These are phyloP conservation scores for Oreohelix idahoensis DNA, from an alignment of 1,140 invertebrate genomes.

Conservation along the genomic window DNA sequence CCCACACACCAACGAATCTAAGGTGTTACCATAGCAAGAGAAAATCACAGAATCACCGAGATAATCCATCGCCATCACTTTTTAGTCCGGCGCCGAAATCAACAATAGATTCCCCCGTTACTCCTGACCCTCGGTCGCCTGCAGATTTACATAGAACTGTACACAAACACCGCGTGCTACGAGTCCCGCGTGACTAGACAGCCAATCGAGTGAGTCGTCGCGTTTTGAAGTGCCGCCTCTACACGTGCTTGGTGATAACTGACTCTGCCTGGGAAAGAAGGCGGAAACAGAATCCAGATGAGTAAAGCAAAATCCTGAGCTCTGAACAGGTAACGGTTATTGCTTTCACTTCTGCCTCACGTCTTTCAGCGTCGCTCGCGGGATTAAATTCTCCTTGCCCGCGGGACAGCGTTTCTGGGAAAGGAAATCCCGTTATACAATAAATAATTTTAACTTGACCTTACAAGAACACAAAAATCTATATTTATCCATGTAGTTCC, in stretches of 20 bases:
- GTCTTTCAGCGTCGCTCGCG: too few relatives aligned
- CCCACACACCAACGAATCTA: not conserved
- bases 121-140: not conserved
- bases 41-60: not conserved
- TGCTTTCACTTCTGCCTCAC: too few relatives aligned
- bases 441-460: too few relatives aligned
- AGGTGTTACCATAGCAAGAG: not conserved
- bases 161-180: constrained; percentile 29
- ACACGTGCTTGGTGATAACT: not conserved
- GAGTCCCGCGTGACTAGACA: not conserved
- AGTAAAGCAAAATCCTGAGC: not conserved
- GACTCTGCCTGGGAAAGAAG: not conserved
- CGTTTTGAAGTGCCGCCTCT: not conserved
- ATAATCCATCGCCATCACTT: not conserved
- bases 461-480: too few relatives aligned
- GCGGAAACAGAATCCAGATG: not conserved
- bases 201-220: constrained; percentile 14
- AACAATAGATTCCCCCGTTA: not conserved
- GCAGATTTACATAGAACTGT: constrained; percentile 30
- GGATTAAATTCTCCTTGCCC: too few relatives aligned
- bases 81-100: not conserved
- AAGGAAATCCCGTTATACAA: too few relatives aligned
- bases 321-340: too few relatives aligned
- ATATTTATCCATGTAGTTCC: too few relatives aligned
- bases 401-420: too few relatives aligned